These are phyloP conservation scores for Paedocypris micromegethes DNA, from an alignment of 2,797 vertebrate species.

Conservation along the genomic window DNA sequence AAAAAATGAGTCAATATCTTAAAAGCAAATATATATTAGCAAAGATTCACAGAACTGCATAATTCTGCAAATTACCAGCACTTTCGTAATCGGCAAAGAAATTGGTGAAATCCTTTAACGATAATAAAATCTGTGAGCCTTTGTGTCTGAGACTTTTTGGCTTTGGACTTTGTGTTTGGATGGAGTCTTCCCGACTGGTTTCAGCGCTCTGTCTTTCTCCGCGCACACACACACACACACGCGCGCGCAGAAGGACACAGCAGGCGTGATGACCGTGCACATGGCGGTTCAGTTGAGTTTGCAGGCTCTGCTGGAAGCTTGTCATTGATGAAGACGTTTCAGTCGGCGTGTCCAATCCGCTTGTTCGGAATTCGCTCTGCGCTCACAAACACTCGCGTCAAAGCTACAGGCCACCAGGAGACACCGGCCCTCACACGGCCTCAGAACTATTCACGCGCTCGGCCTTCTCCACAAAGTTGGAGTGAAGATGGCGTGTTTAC, in stretches of 20 bases:
- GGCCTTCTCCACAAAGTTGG: too few relatives aligned
- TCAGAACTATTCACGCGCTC: too few relatives aligned
- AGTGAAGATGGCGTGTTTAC: too few relatives aligned
- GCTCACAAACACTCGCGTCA: constrained; percentile 2
- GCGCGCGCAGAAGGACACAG: constrained; percentile 7
- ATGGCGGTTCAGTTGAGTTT: constrained; percentile 19
- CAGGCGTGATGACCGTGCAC: constrained; percentile 14
- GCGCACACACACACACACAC: constrained; percentile 3
- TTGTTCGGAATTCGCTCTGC: not conserved
- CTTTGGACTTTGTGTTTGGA: not conserved
- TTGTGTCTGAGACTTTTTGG: too few relatives aligned
- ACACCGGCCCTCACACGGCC: too few relatives aligned
- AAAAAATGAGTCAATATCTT: too few relatives aligned
- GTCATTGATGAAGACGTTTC: constrained; percentile 37
- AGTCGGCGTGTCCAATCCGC: constrained; percentile 9
- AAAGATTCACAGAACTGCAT: too few relatives aligned
- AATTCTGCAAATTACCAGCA: too few relatives aligned
- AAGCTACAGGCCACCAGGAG: constrained; percentile 1
- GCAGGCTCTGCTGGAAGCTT: constrained; percentile 28
- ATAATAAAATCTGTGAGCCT: too few relatives aligned
- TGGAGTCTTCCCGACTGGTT: not conserved
- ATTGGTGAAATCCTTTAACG: too few relatives aligned
- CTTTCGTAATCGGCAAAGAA: too few relatives aligned
- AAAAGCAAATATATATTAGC: too few relatives aligned
- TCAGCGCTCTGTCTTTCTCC: constrained; percentile 5